Percentiles rank a stretch among this genome's conserved stretches.
Conservation (phyloP, 1,140 invertebrate genomes). For the Brevipalpus yothersi region DNA sequence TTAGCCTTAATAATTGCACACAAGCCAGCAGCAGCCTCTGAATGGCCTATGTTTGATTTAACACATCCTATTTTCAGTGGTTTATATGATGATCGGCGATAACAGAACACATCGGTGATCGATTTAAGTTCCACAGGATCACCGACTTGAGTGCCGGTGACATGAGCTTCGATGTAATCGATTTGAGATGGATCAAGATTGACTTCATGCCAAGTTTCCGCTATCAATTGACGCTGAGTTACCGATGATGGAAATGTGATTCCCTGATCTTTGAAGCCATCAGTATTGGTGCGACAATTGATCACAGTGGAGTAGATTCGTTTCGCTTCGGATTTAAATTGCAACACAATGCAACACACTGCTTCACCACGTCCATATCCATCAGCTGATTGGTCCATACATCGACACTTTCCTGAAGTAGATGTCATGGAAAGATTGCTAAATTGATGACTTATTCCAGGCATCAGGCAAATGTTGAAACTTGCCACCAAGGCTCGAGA, state of each 20-base stretch:
- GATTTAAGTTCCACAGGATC: constrained; percentile 60
- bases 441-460: not conserved
- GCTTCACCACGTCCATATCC: constrained; percentile 33
- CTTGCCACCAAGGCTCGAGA: constrained; percentile 15
- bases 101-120: constrained; percentile 13
- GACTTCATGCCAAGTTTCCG: constrained; percentile 53
- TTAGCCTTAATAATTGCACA: constrained; percentile 22
- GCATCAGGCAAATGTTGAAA: constrained; percentile 30
- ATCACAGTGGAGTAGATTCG: not conserved
- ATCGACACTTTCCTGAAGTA: constrained; percentile 38
- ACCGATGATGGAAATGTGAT: not conserved
- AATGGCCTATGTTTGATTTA: constrained; percentile 80
- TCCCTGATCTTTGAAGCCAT: not conserved
- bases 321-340: constrained; percentile 18
- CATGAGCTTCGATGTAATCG: constrained; percentile 77
- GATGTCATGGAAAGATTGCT: not conserved
- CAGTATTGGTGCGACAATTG: not conserved
- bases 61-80: constrained; percentile 63
- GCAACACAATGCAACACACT: constrained; percentile 25
- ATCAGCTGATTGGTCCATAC: constrained; percentile 55
- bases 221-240: not conserved
- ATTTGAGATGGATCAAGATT: constrained; percentile 47
- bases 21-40: constrained; percentile 62
- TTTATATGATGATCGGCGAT: constrained; percentile 33
- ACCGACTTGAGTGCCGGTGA: constrained; percentile 60